Conservation (phyloP, 2,888 invertebrate species). For the Piscicola geometra region DNA sequence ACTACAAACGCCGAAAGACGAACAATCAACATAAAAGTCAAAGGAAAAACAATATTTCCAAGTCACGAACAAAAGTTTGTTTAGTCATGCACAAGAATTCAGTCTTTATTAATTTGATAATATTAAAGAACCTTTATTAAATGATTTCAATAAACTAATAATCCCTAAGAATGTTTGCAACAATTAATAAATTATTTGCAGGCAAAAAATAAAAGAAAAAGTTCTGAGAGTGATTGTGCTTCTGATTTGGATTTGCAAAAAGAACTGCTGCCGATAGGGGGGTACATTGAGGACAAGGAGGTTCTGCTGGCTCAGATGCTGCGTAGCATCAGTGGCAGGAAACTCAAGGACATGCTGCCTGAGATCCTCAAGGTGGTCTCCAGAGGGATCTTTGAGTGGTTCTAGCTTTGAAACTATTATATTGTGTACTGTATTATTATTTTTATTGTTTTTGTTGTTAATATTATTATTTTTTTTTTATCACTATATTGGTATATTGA, state of each 20-base stretch:
- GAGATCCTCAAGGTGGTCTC: conserved; percentile 58
- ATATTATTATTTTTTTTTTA: no score
- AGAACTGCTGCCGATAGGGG: conserved; percentile 54
- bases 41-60: background rate
- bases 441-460: no score
- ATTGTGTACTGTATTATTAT: no score
- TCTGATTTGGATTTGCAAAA: conserved; percentile 55
- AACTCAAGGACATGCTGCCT: conserved; percentile 56
- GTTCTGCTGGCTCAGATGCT: conserved; percentile 56
- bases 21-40: background rate
- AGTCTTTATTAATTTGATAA: conserved; percentile 5
- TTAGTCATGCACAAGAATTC: background rate
- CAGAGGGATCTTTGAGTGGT: no score
- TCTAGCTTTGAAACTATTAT: no score
- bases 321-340: conserved; percentile 52
- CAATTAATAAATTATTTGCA: no score
- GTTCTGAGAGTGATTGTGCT: conserved; percentile 41
- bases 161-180: no score
- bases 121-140: no score
- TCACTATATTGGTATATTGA: no score
- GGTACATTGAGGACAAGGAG: conserved; percentile 53
- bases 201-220: conserved; percentile 4
- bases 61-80: background rate
- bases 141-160: no score
- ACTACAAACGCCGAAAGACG: background rate